These are phyloP conservation scores for Cryptus armator DNA, from an alignment of 2,888 invertebrate species.

Conservation along the genomic window DNA sequence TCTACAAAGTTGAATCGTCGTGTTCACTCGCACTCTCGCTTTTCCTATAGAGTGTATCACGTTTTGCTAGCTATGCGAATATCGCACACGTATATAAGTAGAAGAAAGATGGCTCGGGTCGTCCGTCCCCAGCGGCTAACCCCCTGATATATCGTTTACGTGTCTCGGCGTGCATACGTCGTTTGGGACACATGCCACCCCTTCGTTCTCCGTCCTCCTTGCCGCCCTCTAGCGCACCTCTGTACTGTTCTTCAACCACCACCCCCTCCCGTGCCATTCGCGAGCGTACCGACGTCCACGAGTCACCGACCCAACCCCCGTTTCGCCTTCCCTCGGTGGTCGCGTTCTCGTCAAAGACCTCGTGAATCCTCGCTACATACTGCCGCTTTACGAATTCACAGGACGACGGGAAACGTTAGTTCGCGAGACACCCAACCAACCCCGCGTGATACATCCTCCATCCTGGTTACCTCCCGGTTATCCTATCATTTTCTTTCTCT, in stretches of 20 bases:
- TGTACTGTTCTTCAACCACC: constrained; percentile 48
- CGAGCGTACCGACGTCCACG: constrained; percentile 62
- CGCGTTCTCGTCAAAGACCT: constrained; percentile 70
- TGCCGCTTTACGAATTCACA: constrained; percentile 82
- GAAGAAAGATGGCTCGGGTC: constrained; percentile 84
- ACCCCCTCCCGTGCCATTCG: too few species aligned
- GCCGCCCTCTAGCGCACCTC: constrained; percentile 44
- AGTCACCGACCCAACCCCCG: constrained; percentile 60
- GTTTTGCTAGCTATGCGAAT: constrained; percentile 82
- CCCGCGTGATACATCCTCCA: constrained; percentile 32
- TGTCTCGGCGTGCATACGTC: constrained; percentile 85
- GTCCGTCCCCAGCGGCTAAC: constrained; percentile 85
- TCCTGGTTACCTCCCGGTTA: constrained; percentile 8
- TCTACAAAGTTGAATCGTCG: constrained; percentile 75
- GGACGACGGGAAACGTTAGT: constrained; percentile 77
- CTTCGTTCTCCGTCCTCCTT: constrained; percentile 62
- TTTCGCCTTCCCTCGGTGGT: constrained; percentile 51
- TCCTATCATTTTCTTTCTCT: constrained; percentile 31
- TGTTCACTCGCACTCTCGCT: constrained; percentile 36
- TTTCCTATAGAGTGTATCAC: constrained; percentile 80
- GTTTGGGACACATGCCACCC: constrained; percentile 83
- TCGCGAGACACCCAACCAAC: constrained; percentile 67
- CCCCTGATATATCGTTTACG: constrained; percentile 85
- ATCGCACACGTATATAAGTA: constrained; percentile 80
- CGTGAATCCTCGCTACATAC: constrained; percentile 76